Evolutionary conservation across 2,888 invertebrate species (phyloP), one percentile per base, ranked within the genome.

Genomic region (Calliphora vomitoria): DNA sequence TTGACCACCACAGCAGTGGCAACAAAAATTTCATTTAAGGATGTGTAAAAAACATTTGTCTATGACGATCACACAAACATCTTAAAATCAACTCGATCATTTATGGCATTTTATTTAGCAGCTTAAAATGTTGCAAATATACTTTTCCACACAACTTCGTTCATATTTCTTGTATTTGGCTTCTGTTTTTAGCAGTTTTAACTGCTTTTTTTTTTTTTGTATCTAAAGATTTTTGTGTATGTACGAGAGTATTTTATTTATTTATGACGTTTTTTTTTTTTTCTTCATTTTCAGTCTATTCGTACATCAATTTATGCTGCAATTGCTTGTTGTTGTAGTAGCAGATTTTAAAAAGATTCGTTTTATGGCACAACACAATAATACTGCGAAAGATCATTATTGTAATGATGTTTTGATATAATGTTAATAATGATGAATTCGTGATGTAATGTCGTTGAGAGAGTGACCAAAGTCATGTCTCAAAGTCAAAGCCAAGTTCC

Each of bases 81-180:
- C 82, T 90, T 84, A 91, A 91, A 91, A 91, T 91, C 91, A 90
- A 90, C 89, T 91, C 91, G 91, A 90, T 92, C 92, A 89, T 92
- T 92, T 92, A 92, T 92, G 92, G 92, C 90, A 90, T 91, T 93
- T 93, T 92, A 92, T 92, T 93, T 92, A 92, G 92, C 91, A 88
- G 88, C 85, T 88, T 74, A 86, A 88, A 88, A 87, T 89, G 89
- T 89, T 86, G 92, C 91, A 91, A 82, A 86, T 87, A 72, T 50
- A 74, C 35, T 47, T 76, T 60, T 80, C 60, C n/a, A 38, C 69
- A 50, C 69, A 38, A 68, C 31, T 66, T 10, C 6, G 18, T 25
- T n/a, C 3, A 20, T 71, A 55, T 62, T 68, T 75, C 68, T 74
- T 44, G 3, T 15, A 66, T 82, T 75, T 81, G 86, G 90, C 92